Conservation (phyloP, 1,140 invertebrate genomes). For the Lethocerus indicus region DNA sequence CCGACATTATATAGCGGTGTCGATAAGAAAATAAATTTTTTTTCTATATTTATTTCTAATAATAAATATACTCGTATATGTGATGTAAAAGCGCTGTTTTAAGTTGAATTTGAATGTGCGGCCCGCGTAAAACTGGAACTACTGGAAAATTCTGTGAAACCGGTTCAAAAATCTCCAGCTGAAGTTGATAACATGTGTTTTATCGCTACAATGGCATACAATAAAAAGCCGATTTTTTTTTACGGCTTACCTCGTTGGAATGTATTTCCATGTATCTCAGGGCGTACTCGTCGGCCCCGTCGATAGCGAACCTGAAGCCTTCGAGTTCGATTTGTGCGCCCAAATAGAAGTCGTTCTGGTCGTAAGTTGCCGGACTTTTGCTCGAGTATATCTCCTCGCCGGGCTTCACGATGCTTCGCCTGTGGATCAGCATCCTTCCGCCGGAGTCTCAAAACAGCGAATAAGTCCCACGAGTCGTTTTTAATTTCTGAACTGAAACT, state of each 20-base stretch:
- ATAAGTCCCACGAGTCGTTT: background rate
- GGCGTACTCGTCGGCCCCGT: slow-evolving; percentile 70
- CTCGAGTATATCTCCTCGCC: slow-evolving; percentile 47
- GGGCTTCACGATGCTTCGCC: slow-evolving; percentile 48
- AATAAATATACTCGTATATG: no score
- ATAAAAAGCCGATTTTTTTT: no score
- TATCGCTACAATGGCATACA: no score
- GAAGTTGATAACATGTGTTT: no score
- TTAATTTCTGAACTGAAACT: background rate
- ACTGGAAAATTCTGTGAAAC: no score
- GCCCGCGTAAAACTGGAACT: no score
- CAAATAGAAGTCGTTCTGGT: slow-evolving; percentile 60
- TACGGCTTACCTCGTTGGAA: slow-evolving; percentile 40
- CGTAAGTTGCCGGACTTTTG: slow-evolving; percentile 51
- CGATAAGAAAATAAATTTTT: no score
- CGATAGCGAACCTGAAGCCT: slow-evolving; percentile 56
- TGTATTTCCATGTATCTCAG: slow-evolving; percentile 75
- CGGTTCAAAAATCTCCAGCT: no score
- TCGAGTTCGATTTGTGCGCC: slow-evolving; percentile 57
- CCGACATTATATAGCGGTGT: no score
- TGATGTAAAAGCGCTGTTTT: no score
- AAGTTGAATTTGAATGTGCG: no score
- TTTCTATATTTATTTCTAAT: no score
- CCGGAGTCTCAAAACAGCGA: slow-evolving; percentile 4
- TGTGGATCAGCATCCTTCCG: slow-evolving; percentile 50